Evolutionary conservation across 1,140 invertebrate genomes (phyloP), one percentile per base, ranked within the genome.

Genomic region (Streblospio benedicti): DNA sequence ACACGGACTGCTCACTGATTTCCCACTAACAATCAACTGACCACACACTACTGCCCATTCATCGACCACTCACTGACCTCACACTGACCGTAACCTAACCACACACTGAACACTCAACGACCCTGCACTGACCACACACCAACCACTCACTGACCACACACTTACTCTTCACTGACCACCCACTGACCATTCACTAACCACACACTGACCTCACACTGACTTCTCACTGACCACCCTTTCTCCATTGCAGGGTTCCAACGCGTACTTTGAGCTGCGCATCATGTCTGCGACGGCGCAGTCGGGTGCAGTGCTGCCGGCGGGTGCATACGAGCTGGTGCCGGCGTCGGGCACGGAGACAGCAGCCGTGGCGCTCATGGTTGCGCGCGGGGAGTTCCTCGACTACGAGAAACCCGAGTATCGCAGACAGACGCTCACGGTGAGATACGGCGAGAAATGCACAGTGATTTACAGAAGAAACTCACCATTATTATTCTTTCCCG

Each of bases 221-320:
- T 30, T 12, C 12, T 16, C 25, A 27, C 41, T 33, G 25, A 16
- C 49, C 30, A 5, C 59, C 6, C 41, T 53, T 38, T 50, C 52
- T 73, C 68, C 71, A 20, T 65, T 84, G 77, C 45, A 53, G 51
- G 51, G 25, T 53, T 4, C 28, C 9, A 53, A 53, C 27, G 4
- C 51, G 2, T 53, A 53, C 51, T 53, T 53, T 53, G 51, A 53
- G 27, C 27, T 53, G 18, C 31, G 25, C 28, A 30, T 53, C 25
- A 14, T 53, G 25, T 23, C 28, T 18, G 51, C 28, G 0, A 30
- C 9, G 4, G 31, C 25, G 20, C 25, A 2, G 12, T 23, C 28
- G 18, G n/a, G 23, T 4, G 28, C 23, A 23, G 3, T 32, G 28
- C 5, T 53, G 51, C 33, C 51, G 23, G 27, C 51, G 5, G 31